phyloP scores from a whole-genome alignment of 2,888 invertebrate species.

The Leptopterna dolabrata region DNA sequence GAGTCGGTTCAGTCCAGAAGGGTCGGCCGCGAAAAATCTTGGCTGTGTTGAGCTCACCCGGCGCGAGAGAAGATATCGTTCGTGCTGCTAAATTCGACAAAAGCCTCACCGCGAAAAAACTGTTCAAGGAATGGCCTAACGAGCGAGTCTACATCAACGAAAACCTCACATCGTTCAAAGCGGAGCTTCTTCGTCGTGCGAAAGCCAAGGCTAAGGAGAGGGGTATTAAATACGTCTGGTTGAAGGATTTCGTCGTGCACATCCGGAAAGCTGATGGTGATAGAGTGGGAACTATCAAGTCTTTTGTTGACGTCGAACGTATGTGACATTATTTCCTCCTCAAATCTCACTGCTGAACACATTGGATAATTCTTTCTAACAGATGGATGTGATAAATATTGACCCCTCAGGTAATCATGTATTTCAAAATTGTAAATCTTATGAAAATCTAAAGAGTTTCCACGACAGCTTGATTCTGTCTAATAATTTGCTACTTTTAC shows the following conservation, averaged over 20 bases:
- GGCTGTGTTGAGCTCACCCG: neutral
- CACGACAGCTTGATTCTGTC: neutral
- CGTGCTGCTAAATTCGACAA: neutral
- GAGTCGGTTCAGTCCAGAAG: neutral
- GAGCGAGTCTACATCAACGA: neutral
- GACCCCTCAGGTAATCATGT: neutral
- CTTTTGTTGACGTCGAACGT: neutral
- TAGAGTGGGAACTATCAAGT: neutral
- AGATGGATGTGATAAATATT: neutral
- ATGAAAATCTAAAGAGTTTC: neutral
- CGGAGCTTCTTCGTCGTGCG: neutral
- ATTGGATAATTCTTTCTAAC: too few species aligned
- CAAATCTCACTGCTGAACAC: neutral
- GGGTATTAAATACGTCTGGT: neutral
- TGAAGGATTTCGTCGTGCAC: neutral
- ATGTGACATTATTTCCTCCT: neutral
- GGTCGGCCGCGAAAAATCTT: neutral
- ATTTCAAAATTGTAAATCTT: neutral
- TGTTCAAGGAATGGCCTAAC: neutral
- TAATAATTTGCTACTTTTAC: neutral
- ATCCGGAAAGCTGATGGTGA: slow-evolving; percentile 7
- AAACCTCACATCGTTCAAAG: neutral
- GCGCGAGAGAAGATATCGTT: neutral
- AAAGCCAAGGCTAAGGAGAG: slow-evolving; percentile 8
- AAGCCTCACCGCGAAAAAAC: neutral